Percentiles rank a stretch among this genome's conserved stretches.
Conservation (phyloP, 2,113 vertebrate genomes). For the cat (Felis catus) region F.catus_Fca126_mat1.0 CM031423.1:11162501-11163000, state of each 20-base stretch:
- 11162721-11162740: background rate
- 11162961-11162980: too few species aligned
- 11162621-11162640: background rate
- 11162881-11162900: conserved; percentile 6
- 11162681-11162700: background rate
- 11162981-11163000: background rate
- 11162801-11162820: background rate
- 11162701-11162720: background rate
- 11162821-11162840: background rate
- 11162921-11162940: background rate
- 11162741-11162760: background rate
- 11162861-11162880: background rate
- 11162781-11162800: background rate
- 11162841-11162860: background rate
- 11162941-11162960: background rate
- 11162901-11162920: background rate
- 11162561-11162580: background rate
- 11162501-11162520: background rate
- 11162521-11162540: accelerated
- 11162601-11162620: accelerated
- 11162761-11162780: background rate
- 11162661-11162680: background rate
- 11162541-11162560: background rate
- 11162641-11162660: background rate
- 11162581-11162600: background rate